phyloP scores from a whole-genome alignment of 2,888 invertebrate species.

The Troides oblongomaculatus region DNA sequence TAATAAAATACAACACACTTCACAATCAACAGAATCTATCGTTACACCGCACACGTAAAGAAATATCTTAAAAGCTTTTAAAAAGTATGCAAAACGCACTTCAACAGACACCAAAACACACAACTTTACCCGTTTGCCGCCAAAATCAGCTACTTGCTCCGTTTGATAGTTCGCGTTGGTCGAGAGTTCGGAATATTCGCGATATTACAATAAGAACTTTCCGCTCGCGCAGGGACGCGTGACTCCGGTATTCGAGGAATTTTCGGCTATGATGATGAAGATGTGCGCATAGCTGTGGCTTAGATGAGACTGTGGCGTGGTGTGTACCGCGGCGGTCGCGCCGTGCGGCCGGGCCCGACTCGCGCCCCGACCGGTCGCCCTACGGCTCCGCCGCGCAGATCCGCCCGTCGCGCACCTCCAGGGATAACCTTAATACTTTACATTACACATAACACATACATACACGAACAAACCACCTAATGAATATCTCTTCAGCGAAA shows the following conservation, averaged over 20 bases:
- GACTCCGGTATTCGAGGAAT: constrained; percentile 59
- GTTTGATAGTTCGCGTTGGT: constrained; percentile 44
- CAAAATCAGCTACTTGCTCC: constrained; percentile 58
- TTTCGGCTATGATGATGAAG: constrained; percentile 77
- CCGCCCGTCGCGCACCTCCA: constrained; percentile 66
- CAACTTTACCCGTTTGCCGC: constrained; percentile 76
- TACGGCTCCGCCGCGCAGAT: constrained; percentile 61
- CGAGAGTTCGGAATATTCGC: constrained; percentile 49
- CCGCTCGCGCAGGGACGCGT: constrained; percentile 65
- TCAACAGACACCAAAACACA: constrained; percentile 67
- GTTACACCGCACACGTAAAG: constrained; percentile 67
- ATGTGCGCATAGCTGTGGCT: constrained; percentile 78
- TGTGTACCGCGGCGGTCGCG: constrained; percentile 63
- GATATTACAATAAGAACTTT: constrained; percentile 48
- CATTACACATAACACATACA: constrained; percentile 56
- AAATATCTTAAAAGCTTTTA: constrained; percentile 62
- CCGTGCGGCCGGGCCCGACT: constrained; percentile 72
- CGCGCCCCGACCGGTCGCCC: constrained; percentile 80
- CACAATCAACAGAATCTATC: constrained; percentile 67
- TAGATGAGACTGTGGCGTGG: constrained; percentile 78
- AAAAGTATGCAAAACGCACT: constrained; percentile 65
- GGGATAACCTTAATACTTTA: constrained; percentile 65
- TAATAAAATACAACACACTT: constrained; percentile 70
- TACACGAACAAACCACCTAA: constrained; percentile 30
- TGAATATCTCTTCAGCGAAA: background rate